Base-by-base conservation (phyloP, 2,113 vertebrate species). In the Hydrochoerus hydrochaeris region DNA sequence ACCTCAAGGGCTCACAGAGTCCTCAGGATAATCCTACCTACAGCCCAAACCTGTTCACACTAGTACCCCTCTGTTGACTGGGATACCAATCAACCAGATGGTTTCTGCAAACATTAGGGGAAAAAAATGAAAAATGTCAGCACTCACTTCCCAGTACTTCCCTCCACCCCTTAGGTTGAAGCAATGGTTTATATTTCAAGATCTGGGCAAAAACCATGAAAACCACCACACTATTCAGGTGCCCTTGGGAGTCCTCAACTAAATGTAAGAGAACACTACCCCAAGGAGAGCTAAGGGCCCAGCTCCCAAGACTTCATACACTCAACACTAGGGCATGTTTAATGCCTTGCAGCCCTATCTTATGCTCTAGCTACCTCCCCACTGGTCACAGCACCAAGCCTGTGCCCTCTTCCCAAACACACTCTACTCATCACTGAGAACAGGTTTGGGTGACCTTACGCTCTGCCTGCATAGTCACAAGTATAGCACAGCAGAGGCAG, bases 151-250 rank as follows among this genome's bases (percentile, higher is more conserved):
- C 54, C n/a, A 83, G 28, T 28, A 62, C 24, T 87, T 89, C 69
- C 67, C 69, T 63, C 49, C 6, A 92, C 54, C 75, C 63, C 38
- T 35, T 26, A 49, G 69, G 44, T 44, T 75, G 41, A 35, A 13
- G 38, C 54, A 93, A 0, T 85, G 38, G n/a, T 57, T 78, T 78
- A 93, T 94, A 95, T 65, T 80, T 85, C 20, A 4, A 78, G 30
- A 86, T 75, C 38, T 75, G 73, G 38, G 77, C 63, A 86, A 85
- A 78, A 90, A 80, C 44, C 73, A 41, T 63, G 91, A 30, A 93
- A 89, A 82, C 63, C 41, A 81, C 1, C 0, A 19, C 4, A 12
- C 63, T 49, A 62, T 35, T 88, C 28, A 82, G 22, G 75, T 4
- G 3, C 38, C 22, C 7, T 20, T 38, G 58, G 49, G 58, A 49